Base-by-base conservation (phyloP, 1,140 invertebrate genomes). In the Drosophila tani region DNA sequence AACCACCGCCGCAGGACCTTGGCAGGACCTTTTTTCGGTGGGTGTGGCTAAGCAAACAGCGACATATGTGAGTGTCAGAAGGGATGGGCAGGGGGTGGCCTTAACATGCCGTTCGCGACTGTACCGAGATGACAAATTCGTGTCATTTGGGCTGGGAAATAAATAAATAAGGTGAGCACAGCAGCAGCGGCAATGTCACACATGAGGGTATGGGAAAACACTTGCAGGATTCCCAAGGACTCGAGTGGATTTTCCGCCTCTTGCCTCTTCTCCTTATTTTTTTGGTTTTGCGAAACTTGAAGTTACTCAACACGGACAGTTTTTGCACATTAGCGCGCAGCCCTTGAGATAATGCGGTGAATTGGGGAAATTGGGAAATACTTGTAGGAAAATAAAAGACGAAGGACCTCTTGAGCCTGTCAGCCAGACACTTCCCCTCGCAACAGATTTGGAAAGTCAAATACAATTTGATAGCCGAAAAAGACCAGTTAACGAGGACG, bases 381-480 rank as follows among this genome's bases (percentile, higher is more conserved):
- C 51, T 55, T 55, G 51, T 55, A 68, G 32, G 47, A n/a, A 40
- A 51, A 55, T 55, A 40, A 60, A 74, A 56, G 53, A 56, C 35
- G 35, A 56, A 63, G 40, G 55, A 70, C 67, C 73, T 68, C 84
- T 88, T 47, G 73, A 87, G 87, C 46, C 84, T 87, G 81, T 81
- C 83, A 88, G 56, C 40, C 51, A 70, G 73, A 77, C 71, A 77
- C 83, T 83, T 57, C 29, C 40, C 47, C 21, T 43, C 21, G 17
- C 47, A 63, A 51, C 81, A 87, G 85, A 88, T 88, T 88, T 79
- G 63, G 85, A 90, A 82, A 88, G 85, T 88, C 85, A 88, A 88
- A 88, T 75, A 79, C 78, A 88, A 84, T 88, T 90, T 79, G 69
- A 88, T 88, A 68, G 73, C 78, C 70, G 82, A 49, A 79, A 70